Percentiles rank a stretch among this genome's conserved stretches.
phyloP scores from a whole-genome alignment of 2,113 vertebrate genomes.

The Cebidichthys violaceus region DNA sequence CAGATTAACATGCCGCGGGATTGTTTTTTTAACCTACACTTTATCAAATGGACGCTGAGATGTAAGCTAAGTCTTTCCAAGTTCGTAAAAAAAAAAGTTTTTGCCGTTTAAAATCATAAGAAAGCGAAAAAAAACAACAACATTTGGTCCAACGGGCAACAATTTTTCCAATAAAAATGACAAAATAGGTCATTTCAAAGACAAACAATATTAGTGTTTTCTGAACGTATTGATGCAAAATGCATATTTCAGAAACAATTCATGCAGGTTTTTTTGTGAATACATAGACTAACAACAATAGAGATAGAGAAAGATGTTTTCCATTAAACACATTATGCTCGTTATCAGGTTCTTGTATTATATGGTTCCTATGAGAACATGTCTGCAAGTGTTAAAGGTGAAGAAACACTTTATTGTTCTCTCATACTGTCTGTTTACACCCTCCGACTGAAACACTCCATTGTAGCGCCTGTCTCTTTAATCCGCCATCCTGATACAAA shows the following conservation, averaged over 20 bases:
- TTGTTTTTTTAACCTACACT: constrained; percentile 25
- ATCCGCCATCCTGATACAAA: not conserved
- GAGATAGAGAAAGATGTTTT: not conserved
- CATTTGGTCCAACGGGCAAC: not conserved
- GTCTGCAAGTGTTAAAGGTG: no score
- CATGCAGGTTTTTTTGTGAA: not conserved
- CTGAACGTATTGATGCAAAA: not conserved
- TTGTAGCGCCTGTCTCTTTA: not conserved
- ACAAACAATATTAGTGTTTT: not conserved
- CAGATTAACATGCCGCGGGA: constrained; percentile 46
- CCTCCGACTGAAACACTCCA: not conserved
- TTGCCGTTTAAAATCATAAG: no score
- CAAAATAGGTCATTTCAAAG: not conserved
- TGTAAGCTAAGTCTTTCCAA: not conserved
- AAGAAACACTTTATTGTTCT: no score
- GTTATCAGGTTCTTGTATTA: not conserved
- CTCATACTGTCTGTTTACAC: not conserved
- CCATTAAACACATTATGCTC: not conserved
- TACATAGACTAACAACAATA: not conserved
- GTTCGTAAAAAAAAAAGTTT: not conserved
- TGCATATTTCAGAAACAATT: not conserved
- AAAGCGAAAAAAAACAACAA: not conserved
- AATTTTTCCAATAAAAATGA: not conserved
- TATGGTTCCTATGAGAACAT: not conserved
- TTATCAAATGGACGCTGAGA: not conserved